These are phyloP conservation scores for Platerodrilus igneus DNA, from an alignment of 2,888 invertebrate genomes.

Conservation along the genomic window DNA sequence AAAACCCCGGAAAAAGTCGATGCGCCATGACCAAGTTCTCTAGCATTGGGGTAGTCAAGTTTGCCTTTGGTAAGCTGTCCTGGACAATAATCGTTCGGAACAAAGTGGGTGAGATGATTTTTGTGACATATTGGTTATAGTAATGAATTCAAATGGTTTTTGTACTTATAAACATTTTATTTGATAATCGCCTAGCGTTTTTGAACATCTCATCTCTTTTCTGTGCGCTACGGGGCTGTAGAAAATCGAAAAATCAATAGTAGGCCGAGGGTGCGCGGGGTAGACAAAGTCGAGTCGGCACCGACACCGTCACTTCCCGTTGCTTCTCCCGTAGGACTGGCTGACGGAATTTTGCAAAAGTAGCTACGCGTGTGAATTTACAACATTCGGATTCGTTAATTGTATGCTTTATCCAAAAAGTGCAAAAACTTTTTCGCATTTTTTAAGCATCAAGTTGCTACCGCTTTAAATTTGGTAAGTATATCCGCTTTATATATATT, in stretches of 20 bases:
- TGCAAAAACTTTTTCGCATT: too few species aligned
- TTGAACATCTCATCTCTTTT: constrained; percentile 33
- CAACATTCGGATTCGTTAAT: constrained; percentile 21
- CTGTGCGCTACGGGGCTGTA: constrained; percentile 33
- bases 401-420: constrained; percentile 21
- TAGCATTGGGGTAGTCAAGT: constrained; percentile 26
- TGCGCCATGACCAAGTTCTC: constrained; percentile 25
- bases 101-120: too few species aligned
- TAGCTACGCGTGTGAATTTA: constrained; percentile 25
- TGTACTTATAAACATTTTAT: constrained; percentile 30
- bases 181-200: constrained; percentile 32
- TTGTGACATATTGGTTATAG: too few species aligned
- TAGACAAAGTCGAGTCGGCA: constrained; percentile 29
- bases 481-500: too few species aligned
- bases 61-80: too few species aligned
- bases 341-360: constrained; percentile 22
- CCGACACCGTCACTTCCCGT: constrained; percentile 32
- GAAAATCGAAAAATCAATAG: constrained; percentile 33
- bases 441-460: too few species aligned
- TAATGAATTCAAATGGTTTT: too few species aligned
- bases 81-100: too few species aligned
- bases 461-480: too few species aligned
- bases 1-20: constrained; percentile 14
- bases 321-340: constrained; percentile 30
- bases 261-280: constrained; percentile 27